phyloP scores from a whole-genome alignment of 2,113 vertebrate genomes.

The Myrmecophaga tridactyla region DNA sequence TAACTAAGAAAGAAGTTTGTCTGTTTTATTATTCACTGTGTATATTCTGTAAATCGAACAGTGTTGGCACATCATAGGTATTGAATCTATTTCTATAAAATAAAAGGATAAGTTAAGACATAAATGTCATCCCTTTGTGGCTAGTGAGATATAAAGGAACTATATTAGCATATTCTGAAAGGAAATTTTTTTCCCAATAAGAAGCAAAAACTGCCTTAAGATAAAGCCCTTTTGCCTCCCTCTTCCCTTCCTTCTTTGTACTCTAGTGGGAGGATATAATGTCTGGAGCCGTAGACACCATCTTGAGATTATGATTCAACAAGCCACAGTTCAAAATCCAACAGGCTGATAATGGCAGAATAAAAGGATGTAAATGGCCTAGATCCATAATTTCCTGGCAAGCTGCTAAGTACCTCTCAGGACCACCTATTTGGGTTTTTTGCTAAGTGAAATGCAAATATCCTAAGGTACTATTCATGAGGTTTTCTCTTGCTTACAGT shows the following conservation, averaged over 20 bases:
- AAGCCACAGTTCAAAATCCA: not conserved
- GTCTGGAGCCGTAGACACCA: not conserved
- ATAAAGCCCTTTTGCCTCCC: not conserved
- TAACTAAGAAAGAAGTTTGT: not conserved
- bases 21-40: not conserved
- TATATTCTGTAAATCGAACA: too few species aligned
- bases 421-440: not conserved
- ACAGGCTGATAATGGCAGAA: not conserved
- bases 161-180: not conserved
- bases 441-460: slow-evolving; percentile 32
- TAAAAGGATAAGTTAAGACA: not conserved
- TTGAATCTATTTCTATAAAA: not conserved
- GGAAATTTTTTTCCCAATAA: not conserved
- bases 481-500: not conserved
- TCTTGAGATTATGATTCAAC: not conserved
- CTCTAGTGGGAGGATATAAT: rapidly evolving
- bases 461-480: not conserved
- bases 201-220: not conserved
- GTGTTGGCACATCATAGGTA: not conserved
- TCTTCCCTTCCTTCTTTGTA: not conserved
- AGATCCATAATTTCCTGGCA: not conserved
- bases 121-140: not conserved
- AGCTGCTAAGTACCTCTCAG: not conserved
- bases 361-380: not conserved
- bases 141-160: not conserved